Percentiles rank a stretch among this genome's conserved stretches.
Conservation (phyloP, 2,797 vertebrate species). For the Premnoplex brunnescens region DNA sequence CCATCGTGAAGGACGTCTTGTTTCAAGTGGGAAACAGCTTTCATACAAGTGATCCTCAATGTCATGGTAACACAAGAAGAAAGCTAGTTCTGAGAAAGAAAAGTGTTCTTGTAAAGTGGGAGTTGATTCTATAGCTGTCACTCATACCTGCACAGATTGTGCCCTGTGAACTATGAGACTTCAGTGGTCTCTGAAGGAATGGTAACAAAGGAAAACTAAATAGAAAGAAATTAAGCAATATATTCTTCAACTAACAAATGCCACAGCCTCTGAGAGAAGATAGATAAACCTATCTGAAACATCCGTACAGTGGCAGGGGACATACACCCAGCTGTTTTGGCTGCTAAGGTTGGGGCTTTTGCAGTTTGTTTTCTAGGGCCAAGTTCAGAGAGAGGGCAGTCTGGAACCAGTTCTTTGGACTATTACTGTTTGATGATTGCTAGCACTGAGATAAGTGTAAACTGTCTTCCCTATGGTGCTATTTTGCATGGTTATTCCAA, state of each 20-base stretch:
- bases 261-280: neutral
- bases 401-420: neutral
- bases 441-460: neutral
- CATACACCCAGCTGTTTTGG: neutral
- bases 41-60: slow-evolving; percentile 24
- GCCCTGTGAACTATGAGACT: neutral
- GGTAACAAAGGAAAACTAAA: neutral
- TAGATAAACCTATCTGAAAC: neutral
- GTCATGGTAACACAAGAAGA: slow-evolving; percentile 24
- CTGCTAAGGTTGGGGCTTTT: neutral
- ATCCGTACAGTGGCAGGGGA: neutral
- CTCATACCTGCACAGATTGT: slow-evolving; percentile 13
- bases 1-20: slow-evolving; percentile 7
- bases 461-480: neutral
- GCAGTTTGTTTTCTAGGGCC: neutral
- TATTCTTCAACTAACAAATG: neutral
- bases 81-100: neutral
- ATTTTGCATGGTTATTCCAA: neutral
- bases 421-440: neutral
- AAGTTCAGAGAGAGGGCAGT: neutral
- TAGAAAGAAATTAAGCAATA: neutral
- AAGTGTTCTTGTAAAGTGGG: neutral
- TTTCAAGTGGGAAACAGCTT: slow-evolving; percentile 23
- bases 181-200: neutral
- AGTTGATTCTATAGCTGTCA: neutral